Evolutionary conservation across 2,797 vertebrate genomes (phyloP).

Genomic region (Balearica regulorum): DNA sequence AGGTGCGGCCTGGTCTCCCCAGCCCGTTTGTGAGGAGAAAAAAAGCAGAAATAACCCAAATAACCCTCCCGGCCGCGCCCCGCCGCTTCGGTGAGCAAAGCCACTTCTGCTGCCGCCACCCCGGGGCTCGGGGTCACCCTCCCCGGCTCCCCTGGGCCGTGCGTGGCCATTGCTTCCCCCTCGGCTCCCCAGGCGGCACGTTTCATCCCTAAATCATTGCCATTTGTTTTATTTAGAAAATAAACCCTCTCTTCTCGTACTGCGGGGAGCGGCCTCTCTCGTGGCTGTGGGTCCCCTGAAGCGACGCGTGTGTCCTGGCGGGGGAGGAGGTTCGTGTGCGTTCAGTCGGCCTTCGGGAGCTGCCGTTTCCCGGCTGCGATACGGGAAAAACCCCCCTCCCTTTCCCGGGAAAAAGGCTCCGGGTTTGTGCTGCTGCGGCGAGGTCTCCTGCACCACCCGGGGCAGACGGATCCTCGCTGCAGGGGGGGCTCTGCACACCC

Average conservation of each 20-base stretch:
- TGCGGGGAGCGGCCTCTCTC: neutral
- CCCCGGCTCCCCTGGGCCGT: fast-evolving
- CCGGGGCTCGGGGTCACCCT: fast-evolving
- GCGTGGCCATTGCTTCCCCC: fast-evolving
- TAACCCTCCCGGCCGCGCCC: too few species aligned
- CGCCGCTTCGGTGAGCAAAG: fast-evolving
- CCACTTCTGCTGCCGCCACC: fast-evolving
- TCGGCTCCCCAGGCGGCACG: too few species aligned
- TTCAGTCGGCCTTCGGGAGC: neutral
- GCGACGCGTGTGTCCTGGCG: neutral
- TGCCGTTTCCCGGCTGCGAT: fast-evolving
- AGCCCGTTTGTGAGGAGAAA: neutral
- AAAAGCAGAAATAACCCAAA: neutral
- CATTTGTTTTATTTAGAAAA: neutral
- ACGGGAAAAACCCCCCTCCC: neutral
- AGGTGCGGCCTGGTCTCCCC: neutral
- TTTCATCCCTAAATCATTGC: neutral
- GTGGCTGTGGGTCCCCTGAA: neutral
- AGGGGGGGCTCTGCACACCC: neutral
- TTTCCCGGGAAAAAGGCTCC: neutral
- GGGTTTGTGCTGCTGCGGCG: neutral
- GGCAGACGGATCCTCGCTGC: neutral
- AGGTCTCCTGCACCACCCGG: neutral
- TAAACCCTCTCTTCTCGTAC: neutral
- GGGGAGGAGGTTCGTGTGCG: neutral